phyloP scores from a whole-genome alignment of 1,140 invertebrate species.

The Nebria ingens region DNA sequence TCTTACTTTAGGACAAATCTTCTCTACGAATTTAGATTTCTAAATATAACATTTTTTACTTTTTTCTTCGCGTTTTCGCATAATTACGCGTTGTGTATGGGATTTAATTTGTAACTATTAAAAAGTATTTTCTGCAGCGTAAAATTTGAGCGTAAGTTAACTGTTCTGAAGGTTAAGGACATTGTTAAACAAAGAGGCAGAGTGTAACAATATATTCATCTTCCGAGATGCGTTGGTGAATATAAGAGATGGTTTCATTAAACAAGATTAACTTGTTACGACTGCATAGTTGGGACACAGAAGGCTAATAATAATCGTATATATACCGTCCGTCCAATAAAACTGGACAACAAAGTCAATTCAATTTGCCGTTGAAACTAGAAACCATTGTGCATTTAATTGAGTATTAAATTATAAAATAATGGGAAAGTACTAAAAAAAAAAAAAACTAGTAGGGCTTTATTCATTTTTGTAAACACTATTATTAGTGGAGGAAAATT shows the following conservation, averaged over 20 bases:
- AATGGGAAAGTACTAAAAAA: too few relatives aligned
- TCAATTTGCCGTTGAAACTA: background rate
- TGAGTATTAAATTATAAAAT: background rate
- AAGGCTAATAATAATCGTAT: conserved; percentile 7
- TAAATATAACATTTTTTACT: too few relatives aligned
- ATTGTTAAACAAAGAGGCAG: background rate
- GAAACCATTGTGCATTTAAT: background rate
- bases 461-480: too few relatives aligned
- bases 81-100: too few relatives aligned
- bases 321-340: background rate
- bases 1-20: too few relatives aligned
- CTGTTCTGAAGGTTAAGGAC: background rate
- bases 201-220: background rate
- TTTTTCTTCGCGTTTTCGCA: too few relatives aligned
- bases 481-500: too few relatives aligned
- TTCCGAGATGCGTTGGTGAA: background rate
- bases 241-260: background rate
- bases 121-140: too few relatives aligned
- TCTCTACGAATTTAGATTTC: too few relatives aligned
- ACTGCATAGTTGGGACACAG: background rate
- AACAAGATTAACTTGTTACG: background rate
- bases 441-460: too few relatives aligned
- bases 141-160: too few relatives aligned
- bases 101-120: too few relatives aligned
- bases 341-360: conserved; percentile 1